A percentile compares a stretch with the other conserved stretches of the same genome.
Conservation (phyloP, 2,113 vertebrate species). For the Larimichthys crocea region DNA sequence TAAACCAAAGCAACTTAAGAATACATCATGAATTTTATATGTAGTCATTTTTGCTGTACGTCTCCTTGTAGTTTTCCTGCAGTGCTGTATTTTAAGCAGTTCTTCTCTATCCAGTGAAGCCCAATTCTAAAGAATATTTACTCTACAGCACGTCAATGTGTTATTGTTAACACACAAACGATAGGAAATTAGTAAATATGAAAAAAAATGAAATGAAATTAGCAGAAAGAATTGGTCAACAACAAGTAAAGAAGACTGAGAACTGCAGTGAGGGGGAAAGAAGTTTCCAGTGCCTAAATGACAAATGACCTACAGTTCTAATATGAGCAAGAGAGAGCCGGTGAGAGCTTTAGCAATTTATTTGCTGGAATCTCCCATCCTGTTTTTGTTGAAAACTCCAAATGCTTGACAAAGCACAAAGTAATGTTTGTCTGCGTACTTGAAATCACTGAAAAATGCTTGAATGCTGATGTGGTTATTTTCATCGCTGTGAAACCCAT, state of each 20-base stretch:
- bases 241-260: background rate
- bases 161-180: conserved; percentile 17
- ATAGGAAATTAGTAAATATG: conserved; percentile 4
- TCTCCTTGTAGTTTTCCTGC: conserved; percentile 34
- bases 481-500: conserved; percentile 62
- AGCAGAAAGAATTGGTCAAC: background rate
- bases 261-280: conserved; percentile 8
- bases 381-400: conserved; percentile 47
- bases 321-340: conserved; percentile 20
- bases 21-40: conserved; percentile 82
- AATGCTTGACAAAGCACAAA: conserved; percentile 75
- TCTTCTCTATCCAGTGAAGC: background rate
- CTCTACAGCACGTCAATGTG: conserved; percentile 14
- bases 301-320: conserved; percentile 51
- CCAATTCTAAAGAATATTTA: conserved; percentile 16
- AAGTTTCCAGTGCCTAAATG: conserved; percentile 33
- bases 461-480: conserved; percentile 74
- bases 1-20: conserved; percentile 64
- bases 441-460: conserved; percentile 63
- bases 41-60: conserved; percentile 38
- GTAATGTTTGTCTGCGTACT: conserved; percentile 60
- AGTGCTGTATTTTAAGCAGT: conserved; percentile 34
- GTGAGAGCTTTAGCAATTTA: conserved; percentile 47
- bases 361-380: conserved; percentile 43
- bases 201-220: conserved; percentile 15